Conservation (phyloP, 2,797 vertebrate genomes). For the Numenius phaeopus region DNA sequence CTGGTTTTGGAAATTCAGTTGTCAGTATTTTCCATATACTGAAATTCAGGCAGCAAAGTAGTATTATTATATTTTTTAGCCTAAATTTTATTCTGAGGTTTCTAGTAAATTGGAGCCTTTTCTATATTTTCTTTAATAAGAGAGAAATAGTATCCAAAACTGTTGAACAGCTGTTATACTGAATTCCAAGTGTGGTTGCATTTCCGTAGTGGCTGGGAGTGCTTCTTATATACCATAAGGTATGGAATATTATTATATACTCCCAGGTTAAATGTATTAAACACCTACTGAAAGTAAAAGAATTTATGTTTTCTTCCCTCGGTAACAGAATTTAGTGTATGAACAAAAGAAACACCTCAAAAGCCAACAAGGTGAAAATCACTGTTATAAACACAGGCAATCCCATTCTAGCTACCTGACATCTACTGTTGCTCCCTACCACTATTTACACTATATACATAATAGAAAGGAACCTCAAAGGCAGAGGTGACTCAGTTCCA, state of each 20-base stretch:
- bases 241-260: background rate
- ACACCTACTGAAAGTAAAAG: background rate
- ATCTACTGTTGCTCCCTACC: background rate
- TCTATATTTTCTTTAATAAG: background rate
- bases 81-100: background rate
- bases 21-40: background rate
- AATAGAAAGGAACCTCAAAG: background rate
- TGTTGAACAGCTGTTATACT: background rate
- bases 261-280: background rate
- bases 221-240: background rate
- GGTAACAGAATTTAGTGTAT: background rate
- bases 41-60: background rate
- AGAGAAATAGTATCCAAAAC: background rate
- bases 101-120: background rate
- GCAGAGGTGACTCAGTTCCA: background rate
- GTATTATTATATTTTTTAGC: background rate
- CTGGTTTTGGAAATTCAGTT: background rate
- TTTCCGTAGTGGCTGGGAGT: background rate
- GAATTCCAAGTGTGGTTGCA: background rate
- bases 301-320: background rate
- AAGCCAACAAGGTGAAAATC: background rate
- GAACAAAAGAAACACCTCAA: background rate
- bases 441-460: background rate
- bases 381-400: background rate
- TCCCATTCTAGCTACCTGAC: background rate